These are phyloP conservation scores for Sycobia sp. DNA, from an alignment of 1,140 invertebrate species.

Conservation along the genomic window DNA sequence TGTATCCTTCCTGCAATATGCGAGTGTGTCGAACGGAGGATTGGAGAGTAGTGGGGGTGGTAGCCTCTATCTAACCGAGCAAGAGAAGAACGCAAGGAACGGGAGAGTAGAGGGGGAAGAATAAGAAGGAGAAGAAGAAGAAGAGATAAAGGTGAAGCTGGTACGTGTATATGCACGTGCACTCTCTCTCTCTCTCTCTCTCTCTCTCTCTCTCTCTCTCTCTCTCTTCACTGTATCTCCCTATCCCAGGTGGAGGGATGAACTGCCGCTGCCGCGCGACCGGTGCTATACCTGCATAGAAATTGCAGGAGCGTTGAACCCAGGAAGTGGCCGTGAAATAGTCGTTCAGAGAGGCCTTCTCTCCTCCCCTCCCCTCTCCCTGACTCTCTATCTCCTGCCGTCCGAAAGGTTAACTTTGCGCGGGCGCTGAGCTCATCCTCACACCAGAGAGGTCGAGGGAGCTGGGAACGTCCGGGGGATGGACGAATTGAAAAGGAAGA, in stretches of 20 bases:
- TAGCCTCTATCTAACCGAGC: background rate
- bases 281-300: slow-evolving; percentile 47
- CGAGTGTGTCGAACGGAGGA: slow-evolving; percentile 5
- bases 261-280: background rate
- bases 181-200: no score
- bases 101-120: no score
- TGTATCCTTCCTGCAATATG: slow-evolving; percentile 4
- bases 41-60: no score
- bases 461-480: slow-evolving; percentile 25
- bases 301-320: slow-evolving; percentile 57
- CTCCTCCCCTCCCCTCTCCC: no score
- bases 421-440: slow-evolving; percentile 27
- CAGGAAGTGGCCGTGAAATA: slow-evolving; percentile 60
- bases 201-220: no score
- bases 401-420: slow-evolving; percentile 55
- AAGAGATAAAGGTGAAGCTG: slow-evolving; percentile 28
- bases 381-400: no score
- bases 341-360: slow-evolving; percentile 44
- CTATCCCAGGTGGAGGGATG: slow-evolving; percentile 1
- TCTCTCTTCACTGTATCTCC: no score
- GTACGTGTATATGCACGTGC: background rate
- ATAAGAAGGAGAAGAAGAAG: no score
- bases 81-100: background rate
- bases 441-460: slow-evolving; percentile 27
- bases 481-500: slow-evolving; percentile 24